These are phyloP conservation scores for Simalia tracyae DNA, from an alignment of 2,797 vertebrate genomes.

Conservation along the genomic window DNA sequence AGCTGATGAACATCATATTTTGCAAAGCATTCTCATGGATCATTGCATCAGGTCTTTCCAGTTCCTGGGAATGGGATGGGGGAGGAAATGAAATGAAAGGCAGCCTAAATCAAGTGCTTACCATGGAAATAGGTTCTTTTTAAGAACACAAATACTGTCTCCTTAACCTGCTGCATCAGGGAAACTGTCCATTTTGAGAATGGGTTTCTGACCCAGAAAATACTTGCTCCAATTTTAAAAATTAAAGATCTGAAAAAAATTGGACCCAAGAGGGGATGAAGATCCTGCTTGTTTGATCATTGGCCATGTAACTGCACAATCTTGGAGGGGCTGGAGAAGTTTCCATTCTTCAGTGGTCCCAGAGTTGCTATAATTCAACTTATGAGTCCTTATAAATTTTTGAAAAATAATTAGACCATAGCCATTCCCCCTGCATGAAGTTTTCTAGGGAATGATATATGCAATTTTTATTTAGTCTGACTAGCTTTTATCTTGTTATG, in stretches of 20 bases:
- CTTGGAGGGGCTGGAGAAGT: background rate
- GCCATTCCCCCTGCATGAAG: background rate
- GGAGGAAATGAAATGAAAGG: background rate
- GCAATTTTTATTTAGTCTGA: background rate
- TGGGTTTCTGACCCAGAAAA: background rate
- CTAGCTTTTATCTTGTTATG: background rate
- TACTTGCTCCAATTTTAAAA: background rate
- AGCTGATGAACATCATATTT: constrained; percentile 1
- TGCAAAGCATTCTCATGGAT: constrained; percentile 20
- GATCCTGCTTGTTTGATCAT: background rate
- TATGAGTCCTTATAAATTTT: background rate
- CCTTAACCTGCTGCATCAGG: background rate
- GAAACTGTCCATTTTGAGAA: background rate
- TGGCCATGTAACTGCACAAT: background rate
- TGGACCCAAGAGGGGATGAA: background rate
- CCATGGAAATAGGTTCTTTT: background rate
- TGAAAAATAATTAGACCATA: background rate
- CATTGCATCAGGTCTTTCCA: background rate
- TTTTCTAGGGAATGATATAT: background rate
- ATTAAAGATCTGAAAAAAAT: background rate
- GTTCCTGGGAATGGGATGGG: background rate
- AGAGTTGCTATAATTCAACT: background rate
- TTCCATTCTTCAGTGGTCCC: background rate
- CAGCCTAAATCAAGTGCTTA: background rate
- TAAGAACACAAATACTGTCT: background rate